phyloP scores from a whole-genome alignment of 1,140 invertebrate species.

The Cylas formicarius region DNA sequence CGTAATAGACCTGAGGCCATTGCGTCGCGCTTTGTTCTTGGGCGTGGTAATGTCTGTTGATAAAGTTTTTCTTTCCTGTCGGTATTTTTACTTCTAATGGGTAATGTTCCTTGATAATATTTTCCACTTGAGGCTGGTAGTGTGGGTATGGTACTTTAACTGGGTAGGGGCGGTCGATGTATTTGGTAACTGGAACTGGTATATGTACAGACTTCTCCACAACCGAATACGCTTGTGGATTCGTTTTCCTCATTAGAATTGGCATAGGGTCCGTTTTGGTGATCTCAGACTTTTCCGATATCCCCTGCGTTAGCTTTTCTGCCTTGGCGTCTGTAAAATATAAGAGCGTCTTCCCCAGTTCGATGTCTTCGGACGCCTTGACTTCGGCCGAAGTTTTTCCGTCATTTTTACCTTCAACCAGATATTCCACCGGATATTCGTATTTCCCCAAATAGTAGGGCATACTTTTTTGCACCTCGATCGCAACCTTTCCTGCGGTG shows the following conservation, averaged over 20 bases:
- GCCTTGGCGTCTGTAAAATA: slow-evolving; percentile 33
- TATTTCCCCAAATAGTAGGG: slow-evolving; percentile 44
- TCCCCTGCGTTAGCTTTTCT: no score
- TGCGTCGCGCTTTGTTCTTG: no score
- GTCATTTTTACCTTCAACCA: slow-evolving; percentile 20
- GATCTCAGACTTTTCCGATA: no score
- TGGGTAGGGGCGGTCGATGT: slow-evolving; percentile 49
- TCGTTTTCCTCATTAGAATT: no score
- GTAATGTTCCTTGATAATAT: slow-evolving; percentile 44
- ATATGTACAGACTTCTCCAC: slow-evolving; percentile 47
- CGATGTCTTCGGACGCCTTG: slow-evolving; percentile 24
- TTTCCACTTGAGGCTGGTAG: slow-evolving; percentile 47
- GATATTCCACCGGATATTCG: slow-evolving; percentile 40
- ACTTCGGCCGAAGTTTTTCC: slow-evolving; percentile 11
- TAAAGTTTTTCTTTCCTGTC: no score
- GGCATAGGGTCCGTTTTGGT: no score
- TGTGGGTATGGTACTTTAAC: slow-evolving; percentile 48
- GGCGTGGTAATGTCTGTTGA: no score
- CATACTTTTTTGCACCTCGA: slow-evolving; percentile 54
- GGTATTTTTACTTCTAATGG: slow-evolving; percentile 28
- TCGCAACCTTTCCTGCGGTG: slow-evolving; percentile 43
- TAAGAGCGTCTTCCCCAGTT: slow-evolving; percentile 29
- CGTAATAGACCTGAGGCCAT: no score
- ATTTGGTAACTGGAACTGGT: slow-evolving; percentile 47
- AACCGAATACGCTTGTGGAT: no score